A percentile compares a stretch with the other conserved stretches of the same genome.
Evolutionary conservation across 2,113 vertebrate species (phyloP).

Genomic region (Takifugu flavidus): DNA sequence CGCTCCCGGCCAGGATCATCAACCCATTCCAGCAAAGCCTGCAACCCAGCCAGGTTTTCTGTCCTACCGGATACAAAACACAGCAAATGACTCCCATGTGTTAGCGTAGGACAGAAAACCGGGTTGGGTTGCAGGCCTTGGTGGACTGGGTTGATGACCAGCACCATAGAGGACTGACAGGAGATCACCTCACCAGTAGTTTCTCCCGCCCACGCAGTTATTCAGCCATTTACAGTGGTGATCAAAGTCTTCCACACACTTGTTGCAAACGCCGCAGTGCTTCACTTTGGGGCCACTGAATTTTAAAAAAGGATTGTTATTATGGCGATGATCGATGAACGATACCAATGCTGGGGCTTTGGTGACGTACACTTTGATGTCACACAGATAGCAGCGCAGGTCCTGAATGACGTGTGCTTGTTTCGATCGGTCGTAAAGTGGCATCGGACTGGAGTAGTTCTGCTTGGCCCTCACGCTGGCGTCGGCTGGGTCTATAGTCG

Average conservation of each 20-base stretch:
- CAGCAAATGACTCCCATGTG: no score
- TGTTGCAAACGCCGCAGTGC: slow-evolving; percentile 82
- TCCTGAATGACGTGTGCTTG: slow-evolving; percentile 75
- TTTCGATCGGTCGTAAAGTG: slow-evolving; percentile 71
- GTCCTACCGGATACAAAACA: no score
- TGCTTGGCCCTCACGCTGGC: slow-evolving; percentile 64
- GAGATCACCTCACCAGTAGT: slow-evolving; percentile 75
- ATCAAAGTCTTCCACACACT: slow-evolving; percentile 80
- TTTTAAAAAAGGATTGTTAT: neutral
- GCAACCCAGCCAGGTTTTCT: no score
- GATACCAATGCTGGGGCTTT: neutral
- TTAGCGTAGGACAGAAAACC: no score
- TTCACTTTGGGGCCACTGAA: slow-evolving; percentile 75
- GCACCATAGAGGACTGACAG: neutral
- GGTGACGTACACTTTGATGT: slow-evolving; percentile 71
- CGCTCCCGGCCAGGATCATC: neutral
- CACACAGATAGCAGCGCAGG: slow-evolving; percentile 75
- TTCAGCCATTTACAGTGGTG: slow-evolving; percentile 85
- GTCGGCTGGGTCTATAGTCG: slow-evolving; percentile 74
- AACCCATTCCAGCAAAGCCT: neutral
- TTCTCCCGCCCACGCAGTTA: slow-evolving; percentile 80
- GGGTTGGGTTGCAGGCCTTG: no score
- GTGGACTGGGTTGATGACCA: no score
- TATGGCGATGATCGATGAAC: neutral
- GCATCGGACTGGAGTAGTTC: slow-evolving; percentile 64